Base-by-base conservation (phyloP, 1,140 invertebrate genomes). In the Babylonia areolata region DNA sequence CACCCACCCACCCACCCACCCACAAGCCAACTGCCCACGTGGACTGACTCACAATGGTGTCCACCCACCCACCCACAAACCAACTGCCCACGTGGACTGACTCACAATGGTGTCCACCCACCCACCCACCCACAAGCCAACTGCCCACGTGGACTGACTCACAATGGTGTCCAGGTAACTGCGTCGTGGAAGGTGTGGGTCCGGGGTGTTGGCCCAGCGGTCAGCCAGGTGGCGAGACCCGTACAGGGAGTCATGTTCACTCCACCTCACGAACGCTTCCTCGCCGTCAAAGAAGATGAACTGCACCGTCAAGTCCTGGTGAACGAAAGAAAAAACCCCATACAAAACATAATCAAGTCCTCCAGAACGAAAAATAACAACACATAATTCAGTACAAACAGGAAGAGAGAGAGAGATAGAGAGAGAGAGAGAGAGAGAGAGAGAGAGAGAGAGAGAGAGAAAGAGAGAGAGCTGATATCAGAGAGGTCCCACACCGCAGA, bases 241-340 rank as follows among this genome's bases (percentile, higher is more conserved):
- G 93, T 99, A 99, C 71, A 99, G 96, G 0, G 98, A 99, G 95
- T 99, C 99, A 0, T 94, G 96, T 0, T 95, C 95, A 11, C 96
- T 96, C 99, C 99, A 99, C 39, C 96, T 91, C 28, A 96, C 87
- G 93, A 99, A 99, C 3, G 99, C 98, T 95, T 99, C 99, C 95
- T 99, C 99, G 0, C 99, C 99, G 93, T 99, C 99, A 92, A 99
- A 98, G 94, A 99, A 99, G 87, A 99, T 95, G 71, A 99, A 96
- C 96, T 98, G 98, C 5, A 99, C 95, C 82, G 97, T 92, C 5
- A 91, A 93, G 79, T 97, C 96, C 94, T 90, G 85, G 20, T 1
- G 46, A 17, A 17, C 9, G 46, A 3, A 17, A 3, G 2, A 17
- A 17, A 17, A 51, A 17, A 51, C 0, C 0, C 1, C 9, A 51